These are phyloP conservation scores for Hermaeophaga mercurialis DNA, from an alignment of 2,888 invertebrate species.

Conservation along the genomic window DNA sequence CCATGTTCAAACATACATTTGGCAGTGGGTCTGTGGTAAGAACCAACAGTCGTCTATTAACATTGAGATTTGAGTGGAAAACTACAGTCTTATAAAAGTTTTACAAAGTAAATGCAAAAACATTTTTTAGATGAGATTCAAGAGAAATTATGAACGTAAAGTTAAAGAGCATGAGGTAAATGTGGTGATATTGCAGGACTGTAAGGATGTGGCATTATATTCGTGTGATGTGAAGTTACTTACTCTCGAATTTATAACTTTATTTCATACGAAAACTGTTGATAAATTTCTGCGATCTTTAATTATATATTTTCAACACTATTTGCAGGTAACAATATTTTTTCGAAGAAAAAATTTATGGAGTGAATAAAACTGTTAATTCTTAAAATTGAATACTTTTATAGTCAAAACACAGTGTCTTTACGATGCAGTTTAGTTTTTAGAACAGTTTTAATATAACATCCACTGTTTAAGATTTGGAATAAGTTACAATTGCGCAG, in stretches of 20 bases:
- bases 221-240: constrained; percentile 61
- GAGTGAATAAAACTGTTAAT: too few species aligned
- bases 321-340: constrained; percentile 66
- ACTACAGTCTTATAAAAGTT: neutral
- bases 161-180: constrained; percentile 61
- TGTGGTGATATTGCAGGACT: constrained; percentile 65
- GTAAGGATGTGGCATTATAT: constrained; percentile 66
- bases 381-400: too few species aligned
- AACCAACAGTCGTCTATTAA: too few species aligned
- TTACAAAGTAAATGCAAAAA: too few species aligned
- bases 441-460: neutral
- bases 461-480: constrained; percentile 58
- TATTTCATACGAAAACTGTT: constrained; percentile 64
- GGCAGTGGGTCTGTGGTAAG: constrained; percentile 31
- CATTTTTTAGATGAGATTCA: constrained; percentile 61
- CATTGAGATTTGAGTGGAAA: too few species aligned
- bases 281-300: constrained; percentile 69
- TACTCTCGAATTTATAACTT: constrained; percentile 64
- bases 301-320: constrained; percentile 67
- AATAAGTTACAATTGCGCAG: constrained; percentile 63
- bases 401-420: too few species aligned
- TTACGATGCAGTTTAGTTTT: too few species aligned
- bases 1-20: constrained; percentile 32
- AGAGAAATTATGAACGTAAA: constrained; percentile 65
- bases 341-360: too few species aligned